Evolutionary conservation across 1,140 invertebrate species (phyloP).

Genomic region (Listronotus oregonensis): DNA sequence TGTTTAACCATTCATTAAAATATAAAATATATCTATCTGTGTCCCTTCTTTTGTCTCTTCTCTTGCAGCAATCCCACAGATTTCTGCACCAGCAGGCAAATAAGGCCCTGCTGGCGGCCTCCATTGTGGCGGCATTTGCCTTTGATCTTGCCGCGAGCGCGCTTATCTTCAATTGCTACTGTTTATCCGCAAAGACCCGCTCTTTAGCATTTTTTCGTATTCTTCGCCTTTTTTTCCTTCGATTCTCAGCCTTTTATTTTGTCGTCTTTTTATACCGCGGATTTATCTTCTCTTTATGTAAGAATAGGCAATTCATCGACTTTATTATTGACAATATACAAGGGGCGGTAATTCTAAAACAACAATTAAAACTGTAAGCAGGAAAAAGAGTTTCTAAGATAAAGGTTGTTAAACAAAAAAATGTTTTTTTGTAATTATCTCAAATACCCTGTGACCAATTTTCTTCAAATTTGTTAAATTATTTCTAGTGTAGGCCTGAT

Average conservation of each 20-base stretch:
- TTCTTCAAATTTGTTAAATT: no score
- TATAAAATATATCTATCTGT: no score
- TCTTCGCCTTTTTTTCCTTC: constrained; percentile 1
- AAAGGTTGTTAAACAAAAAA: no score
- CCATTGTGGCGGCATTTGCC: constrained; percentile 32
- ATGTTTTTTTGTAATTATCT: no score
- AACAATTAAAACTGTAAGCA: no score
- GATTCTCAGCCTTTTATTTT: constrained; percentile 8
- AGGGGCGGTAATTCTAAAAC: no score
- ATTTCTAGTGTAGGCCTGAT: no score
- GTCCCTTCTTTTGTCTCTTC: background rate
- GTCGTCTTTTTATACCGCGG: background rate
- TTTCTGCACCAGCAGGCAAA: constrained; percentile 31
- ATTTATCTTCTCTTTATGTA: constrained; percentile 2
- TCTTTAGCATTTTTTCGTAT: constrained; percentile 35
- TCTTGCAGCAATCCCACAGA: constrained; percentile 15
- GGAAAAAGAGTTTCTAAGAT: no score
- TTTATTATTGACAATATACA: background rate
- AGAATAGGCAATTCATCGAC: background rate
- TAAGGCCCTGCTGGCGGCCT: constrained; percentile 31
- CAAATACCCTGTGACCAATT: no score
- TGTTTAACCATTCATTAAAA: no score
- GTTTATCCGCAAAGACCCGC: constrained; percentile 40
- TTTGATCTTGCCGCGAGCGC: constrained; percentile 38
- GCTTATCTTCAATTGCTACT: constrained; percentile 45